Percentiles rank a stretch among this genome's conserved stretches.
phyloP scores from a whole-genome alignment of 2,888 invertebrate genomes.

The Aphelenchoides bicaudatus region DNA sequence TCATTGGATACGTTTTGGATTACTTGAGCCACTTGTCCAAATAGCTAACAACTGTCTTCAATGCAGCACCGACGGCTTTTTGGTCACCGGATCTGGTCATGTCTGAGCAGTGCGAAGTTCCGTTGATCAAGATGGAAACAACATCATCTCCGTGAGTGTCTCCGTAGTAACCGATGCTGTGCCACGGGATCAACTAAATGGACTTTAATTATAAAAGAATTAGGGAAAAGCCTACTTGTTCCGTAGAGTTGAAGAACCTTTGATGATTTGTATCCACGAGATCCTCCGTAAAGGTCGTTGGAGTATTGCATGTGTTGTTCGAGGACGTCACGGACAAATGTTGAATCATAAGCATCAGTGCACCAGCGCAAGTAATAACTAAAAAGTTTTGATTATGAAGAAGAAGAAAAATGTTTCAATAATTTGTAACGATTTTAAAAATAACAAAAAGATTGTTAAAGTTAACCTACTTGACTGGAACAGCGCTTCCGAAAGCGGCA shows the following conservation, averaged over 20 bases:
- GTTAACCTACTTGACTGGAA: slow-evolving; percentile 21
- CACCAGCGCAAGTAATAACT: slow-evolving; percentile 19
- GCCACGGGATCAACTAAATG: slow-evolving; percentile 25
- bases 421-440: neutral
- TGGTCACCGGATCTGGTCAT: too few species aligned
- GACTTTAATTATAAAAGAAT: neutral
- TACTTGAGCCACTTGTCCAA: slow-evolving; percentile 37
- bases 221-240: slow-evolving; percentile 12
- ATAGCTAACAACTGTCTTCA: slow-evolving; percentile 27
- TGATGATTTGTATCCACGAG: slow-evolving; percentile 26
- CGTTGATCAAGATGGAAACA: slow-evolving; percentile 28
- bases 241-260: slow-evolving; percentile 27
- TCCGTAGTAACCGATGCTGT: slow-evolving; percentile 27
- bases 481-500: slow-evolving; percentile 11
- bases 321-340: slow-evolving; percentile 9
- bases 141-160: slow-evolving; percentile 23
- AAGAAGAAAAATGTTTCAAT: neutral
- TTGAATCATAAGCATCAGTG: slow-evolving; percentile 18
- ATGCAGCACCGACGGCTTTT: too few species aligned
- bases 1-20: slow-evolving; percentile 24
- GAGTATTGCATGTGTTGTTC: slow-evolving; percentile 21
- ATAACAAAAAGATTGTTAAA: neutral
- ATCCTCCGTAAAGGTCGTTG: slow-evolving; percentile 27
- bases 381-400: neutral
- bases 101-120: slow-evolving; percentile 30